Base-by-base conservation (phyloP, 2,888 invertebrate species). In the Cheilosia variabilis region DNA sequence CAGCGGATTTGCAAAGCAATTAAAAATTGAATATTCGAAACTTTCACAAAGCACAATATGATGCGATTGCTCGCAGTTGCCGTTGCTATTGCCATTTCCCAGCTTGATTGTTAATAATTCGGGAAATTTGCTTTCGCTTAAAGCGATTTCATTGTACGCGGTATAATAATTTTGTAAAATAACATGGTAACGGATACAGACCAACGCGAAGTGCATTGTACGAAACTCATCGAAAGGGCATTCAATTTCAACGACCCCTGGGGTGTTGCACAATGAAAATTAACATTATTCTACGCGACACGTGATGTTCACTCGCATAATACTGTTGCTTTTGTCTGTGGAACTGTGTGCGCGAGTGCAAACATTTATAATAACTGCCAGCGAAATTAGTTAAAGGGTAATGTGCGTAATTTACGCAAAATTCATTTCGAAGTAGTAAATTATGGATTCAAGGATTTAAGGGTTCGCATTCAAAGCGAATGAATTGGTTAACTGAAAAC, bases 231-330 rank as follows among this genome's bases (percentile, higher is more conserved):
- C 47, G 50, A 50, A 62, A 62, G 31, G 43, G 47, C 43, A 73
- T 73, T 73, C 55, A 63, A 63, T 63, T 73, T 73, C 73, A 53
- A 55, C 63, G 63, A 73, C 45, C 63, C 73, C 73, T 55, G 55
- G 53, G 73, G 73, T 37, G 34, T 6, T 63, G 63, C 63, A 45
- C 62, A 55, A 53, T 73, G 73, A 63, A 73, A 63, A 73, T 73
- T 63, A 63, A 73, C 63, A 63, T 63, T 34, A 55, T 72, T 52
- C 52, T 53, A 27, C 1, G 7, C 62, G 52, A 72, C 22, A 15
- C 15, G n/a, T 53, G 22, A 41, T 71, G 15, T 19, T 60, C 10
- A 27, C 43, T 50, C 52, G 17, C 7, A 17, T 10, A 37, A 10
- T 10, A 37, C 24, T 52, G 7, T 22, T 60, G 15, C 41, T 52